Percentiles rank a stretch among this genome's conserved stretches.
phyloP scores from a whole-genome alignment of 2,797 vertebrate genomes.

The Tachyglossus aculeatus region DNA sequence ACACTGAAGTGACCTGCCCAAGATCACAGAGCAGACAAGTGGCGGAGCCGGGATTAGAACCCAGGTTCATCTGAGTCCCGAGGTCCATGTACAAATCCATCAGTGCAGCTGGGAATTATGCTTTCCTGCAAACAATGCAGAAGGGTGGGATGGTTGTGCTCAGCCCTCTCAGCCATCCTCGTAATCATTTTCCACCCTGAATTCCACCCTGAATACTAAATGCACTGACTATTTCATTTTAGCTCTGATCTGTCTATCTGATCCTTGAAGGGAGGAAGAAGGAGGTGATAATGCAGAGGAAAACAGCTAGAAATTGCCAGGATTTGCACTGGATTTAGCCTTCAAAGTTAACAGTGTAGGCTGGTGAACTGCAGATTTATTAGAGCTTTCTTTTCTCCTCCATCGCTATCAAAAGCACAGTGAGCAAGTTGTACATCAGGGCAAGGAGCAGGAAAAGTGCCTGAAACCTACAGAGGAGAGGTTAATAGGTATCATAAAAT shows the following conservation, averaged over 20 bases:
- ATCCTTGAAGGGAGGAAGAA: conserved; percentile 13
- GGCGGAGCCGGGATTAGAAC: too few relatives aligned
- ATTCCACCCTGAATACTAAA: background rate
- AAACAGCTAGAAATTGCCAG: conserved; percentile 20
- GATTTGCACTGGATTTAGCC: background rate
- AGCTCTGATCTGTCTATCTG: conserved; percentile 13
- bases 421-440: background rate
- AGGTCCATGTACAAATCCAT: too few relatives aligned
- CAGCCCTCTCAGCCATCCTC: background rate
- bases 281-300: background rate
- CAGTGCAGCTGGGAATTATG: too few relatives aligned
- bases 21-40: too few relatives aligned
- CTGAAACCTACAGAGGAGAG: background rate
- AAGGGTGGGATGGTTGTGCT: background rate
- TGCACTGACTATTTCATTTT: conserved; percentile 1
- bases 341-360: background rate
- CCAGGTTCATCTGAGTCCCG: too few relatives aligned
- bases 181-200: background rate
- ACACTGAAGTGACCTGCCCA: too few relatives aligned
- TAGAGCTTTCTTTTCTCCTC: conserved; percentile 2
- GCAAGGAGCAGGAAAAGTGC: background rate
- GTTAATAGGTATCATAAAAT: background rate
- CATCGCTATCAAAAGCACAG: background rate
- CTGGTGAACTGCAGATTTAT: background rate
- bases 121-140: background rate